These are phyloP conservation scores for Chouioia cunea DNA, from an alignment of 2,888 invertebrate genomes.

Conservation along the genomic window DNA sequence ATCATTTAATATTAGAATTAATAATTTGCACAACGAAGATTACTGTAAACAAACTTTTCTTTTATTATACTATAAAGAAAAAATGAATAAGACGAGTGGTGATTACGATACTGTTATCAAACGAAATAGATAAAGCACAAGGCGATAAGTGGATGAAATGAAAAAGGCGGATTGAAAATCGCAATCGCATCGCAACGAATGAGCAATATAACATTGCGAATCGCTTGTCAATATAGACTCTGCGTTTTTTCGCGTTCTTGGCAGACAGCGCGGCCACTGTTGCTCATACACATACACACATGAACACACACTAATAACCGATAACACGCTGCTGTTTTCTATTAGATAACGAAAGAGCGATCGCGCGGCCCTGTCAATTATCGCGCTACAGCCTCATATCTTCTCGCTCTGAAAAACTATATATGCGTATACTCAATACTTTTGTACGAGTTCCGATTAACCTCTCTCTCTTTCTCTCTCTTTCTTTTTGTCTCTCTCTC, in stretches of 20 bases:
- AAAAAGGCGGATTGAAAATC: conserved; percentile 17
- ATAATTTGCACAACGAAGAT: too few species aligned
- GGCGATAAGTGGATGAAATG: neutral
- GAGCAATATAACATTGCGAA: conserved; percentile 11
- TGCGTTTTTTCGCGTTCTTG: conserved; percentile 23
- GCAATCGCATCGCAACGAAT: conserved; percentile 4
- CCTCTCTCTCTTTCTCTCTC: conserved; percentile 5
- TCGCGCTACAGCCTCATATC: conserved; percentile 11
- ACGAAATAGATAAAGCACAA: too few species aligned
- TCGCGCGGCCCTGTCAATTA: conserved; percentile 55
- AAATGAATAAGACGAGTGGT: too few species aligned
- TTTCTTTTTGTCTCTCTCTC: neutral
- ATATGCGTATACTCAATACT: too few species aligned
- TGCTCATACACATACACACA: conserved; percentile 28
- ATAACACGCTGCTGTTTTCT: conserved; percentile 50
- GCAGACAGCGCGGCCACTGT: conserved; percentile 38
- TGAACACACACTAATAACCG: conserved; percentile 12
- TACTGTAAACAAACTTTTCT: too few species aligned
- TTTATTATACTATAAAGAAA: too few species aligned
- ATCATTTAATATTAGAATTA: too few species aligned
- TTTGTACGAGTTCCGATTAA: too few species aligned
- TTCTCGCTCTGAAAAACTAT: conserved; percentile 28
- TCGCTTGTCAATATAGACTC: conserved; percentile 10
- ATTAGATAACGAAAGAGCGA: conserved; percentile 54
- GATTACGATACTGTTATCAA: too few species aligned